Evolutionary conservation across 2,888 invertebrate species (phyloP), one percentile per base, ranked within the genome.

Genomic region (Luperina testacea): DNA sequence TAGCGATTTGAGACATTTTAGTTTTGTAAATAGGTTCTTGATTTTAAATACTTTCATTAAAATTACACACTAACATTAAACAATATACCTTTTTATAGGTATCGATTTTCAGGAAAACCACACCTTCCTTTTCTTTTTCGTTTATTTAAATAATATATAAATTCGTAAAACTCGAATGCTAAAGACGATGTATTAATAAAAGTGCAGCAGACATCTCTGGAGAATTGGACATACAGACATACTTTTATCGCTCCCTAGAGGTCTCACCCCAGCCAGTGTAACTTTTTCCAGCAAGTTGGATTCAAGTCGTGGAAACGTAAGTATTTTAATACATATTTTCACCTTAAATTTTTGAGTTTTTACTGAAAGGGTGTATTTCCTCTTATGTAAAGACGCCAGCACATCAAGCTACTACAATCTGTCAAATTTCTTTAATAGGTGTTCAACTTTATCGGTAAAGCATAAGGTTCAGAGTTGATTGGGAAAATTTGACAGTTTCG

Each of bases 191-290:
- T 45, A n/a, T 4, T 17, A 42, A 59, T 42, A 61, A 32, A 27
- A 27, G 5, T 24, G 48, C 57, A 69, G n/a, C 11, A 48, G 13
- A n/a, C 8, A 27, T n/a, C 51, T 42, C 57, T 24, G 9, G n/a
- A 42, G 57, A 61, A 75, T 53, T 75, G 9, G 15, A 57, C 8
- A 45, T 15, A 27, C 13, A 13, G n/a, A 42, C 32, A 20, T 20
- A 42, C 15, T 63, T 77, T 38, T 57, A 72, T 59, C 17, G 20
- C 20, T 81, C 68, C 57, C 83, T 63, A 20, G 59, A 61, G 64
- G 0, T 27, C 3, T 8, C n/a, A 20, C 13, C 27, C 13, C 20
- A 38, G 53, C 13, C 20, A 38, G 53, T 72, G 32, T 42, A 48
- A 71, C 17, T 61, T 67, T 81, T 68, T 68, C 48, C 53, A 77